Percentiles rank a stretch among this genome's conserved stretches.
phyloP scores from a whole-genome alignment of 2,113 vertebrate species.

The Otocyon megalotis region DNA sequence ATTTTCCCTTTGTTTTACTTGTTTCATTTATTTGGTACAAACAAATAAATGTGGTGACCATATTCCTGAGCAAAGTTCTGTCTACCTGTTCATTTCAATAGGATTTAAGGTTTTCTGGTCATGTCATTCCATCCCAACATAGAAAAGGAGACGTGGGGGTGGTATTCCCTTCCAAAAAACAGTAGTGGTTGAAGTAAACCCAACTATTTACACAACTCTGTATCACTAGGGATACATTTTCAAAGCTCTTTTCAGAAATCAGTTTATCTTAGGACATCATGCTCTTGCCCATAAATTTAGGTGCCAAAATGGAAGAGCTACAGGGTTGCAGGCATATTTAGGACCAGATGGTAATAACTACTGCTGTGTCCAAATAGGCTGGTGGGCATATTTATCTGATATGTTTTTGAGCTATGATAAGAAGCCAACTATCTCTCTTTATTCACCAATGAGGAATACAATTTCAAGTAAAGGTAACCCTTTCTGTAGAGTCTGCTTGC shows the following conservation, averaged over 20 bases:
- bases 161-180: slow-evolving; percentile 1
- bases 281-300: slow-evolving; percentile 78
- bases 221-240: slow-evolving; percentile 81
- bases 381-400: slow-evolving; percentile 86
- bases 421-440: slow-evolving; percentile 84
- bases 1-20: slow-evolving; percentile 47
- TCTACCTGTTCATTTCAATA: slow-evolving; percentile 58
- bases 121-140: slow-evolving; percentile 64
- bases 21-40: slow-evolving; percentile 48
- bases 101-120: slow-evolving; percentile 64
- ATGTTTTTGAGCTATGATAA: slow-evolving; percentile 81
- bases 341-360: slow-evolving; percentile 88
- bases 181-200: slow-evolving; percentile 42
- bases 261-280: slow-evolving; percentile 79
- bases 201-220: slow-evolving; percentile 57
- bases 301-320: slow-evolving; percentile 84
- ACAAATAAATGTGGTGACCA: slow-evolving; percentile 34
- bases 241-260: slow-evolving; percentile 81
- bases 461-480: slow-evolving; percentile 80
- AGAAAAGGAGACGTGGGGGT: neutral
- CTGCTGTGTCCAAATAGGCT: slow-evolving; percentile 87
- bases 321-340: slow-evolving; percentile 82
- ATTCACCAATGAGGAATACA: slow-evolving; percentile 81
- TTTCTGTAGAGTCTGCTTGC: slow-evolving; percentile 60
- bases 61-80: neutral